Conservation (phyloP, 2,113 vertebrate species). For the Taxidea taxus region DNA sequence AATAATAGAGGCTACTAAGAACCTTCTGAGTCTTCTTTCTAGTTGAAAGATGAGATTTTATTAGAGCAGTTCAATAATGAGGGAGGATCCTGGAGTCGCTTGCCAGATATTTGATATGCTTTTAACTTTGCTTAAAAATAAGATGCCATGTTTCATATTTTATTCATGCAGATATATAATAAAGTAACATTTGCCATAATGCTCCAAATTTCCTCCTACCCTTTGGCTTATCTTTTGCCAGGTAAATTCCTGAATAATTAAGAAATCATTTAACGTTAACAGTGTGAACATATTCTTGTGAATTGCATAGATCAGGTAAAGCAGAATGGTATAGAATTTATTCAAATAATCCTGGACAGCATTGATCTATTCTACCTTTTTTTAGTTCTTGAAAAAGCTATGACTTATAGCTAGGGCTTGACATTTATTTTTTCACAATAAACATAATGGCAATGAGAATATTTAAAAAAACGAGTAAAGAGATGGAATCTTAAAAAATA, state of each 20-base stretch:
- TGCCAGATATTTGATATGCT: neutral
- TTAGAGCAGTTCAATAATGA: neutral
- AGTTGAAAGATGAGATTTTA: conserved; percentile 13
- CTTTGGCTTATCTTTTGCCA: neutral
- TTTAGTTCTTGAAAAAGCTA: neutral
- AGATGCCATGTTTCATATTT: neutral
- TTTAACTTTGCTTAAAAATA: neutral
- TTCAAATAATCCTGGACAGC: neutral
- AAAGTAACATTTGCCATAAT: neutral
- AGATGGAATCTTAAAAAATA: neutral
- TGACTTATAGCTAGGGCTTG: neutral
- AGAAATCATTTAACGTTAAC: neutral
- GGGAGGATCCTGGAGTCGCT: neutral
- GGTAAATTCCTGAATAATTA: neutral
- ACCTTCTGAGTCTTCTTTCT: neutral
- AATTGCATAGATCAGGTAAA: neutral
- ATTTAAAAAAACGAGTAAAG: neutral
- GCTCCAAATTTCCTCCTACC: neutral
- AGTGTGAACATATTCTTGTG: neutral
- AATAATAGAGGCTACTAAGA: neutral
- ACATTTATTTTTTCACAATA: neutral
- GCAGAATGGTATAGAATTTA: neutral
- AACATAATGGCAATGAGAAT: neutral
- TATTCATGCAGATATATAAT: neutral
- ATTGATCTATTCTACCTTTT: neutral